phyloP scores from a whole-genome alignment of 1,140 invertebrate genomes.

The Paraescarpia echinospica region DNA sequence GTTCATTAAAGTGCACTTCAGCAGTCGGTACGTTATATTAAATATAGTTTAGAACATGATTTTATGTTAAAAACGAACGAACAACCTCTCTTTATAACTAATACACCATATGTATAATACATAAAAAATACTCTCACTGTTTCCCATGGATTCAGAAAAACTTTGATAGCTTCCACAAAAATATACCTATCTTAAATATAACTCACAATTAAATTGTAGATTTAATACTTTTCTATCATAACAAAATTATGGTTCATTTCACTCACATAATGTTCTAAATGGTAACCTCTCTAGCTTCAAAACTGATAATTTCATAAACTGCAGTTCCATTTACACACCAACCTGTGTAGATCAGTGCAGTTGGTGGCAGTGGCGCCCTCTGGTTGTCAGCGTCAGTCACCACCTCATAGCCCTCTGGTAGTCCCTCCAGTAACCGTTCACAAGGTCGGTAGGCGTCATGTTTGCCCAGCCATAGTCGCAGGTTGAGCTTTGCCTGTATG shows the following conservation, averaged over 20 bases:
- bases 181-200: too few relatives aligned
- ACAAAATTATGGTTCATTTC: neutral
- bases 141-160: too few relatives aligned
- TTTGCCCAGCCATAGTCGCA: slow-evolving; percentile 32
- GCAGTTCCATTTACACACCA: neutral
- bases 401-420: slow-evolving; percentile 29
- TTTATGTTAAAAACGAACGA: too few relatives aligned
- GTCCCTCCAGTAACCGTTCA: slow-evolving; percentile 23
- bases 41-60: too few relatives aligned
- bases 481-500: slow-evolving; percentile 28
- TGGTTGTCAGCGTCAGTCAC: neutral
- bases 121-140: too few relatives aligned
- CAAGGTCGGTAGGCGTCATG: slow-evolving; percentile 21
- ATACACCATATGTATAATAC: too few relatives aligned
- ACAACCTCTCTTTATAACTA: too few relatives aligned
- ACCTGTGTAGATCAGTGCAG: slow-evolving; percentile 21
- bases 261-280: neutral
- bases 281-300: neutral
- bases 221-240: too few relatives aligned
- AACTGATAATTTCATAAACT: neutral
- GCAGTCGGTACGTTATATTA: too few relatives aligned
- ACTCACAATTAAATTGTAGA: too few relatives aligned
- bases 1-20: too few relatives aligned
- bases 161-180: too few relatives aligned
- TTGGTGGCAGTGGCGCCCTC: slow-evolving; percentile 14